Percentiles rank a stretch among this genome's conserved stretches.
phyloP scores from a whole-genome alignment of 2,888 invertebrate species.

The Lamellibrachia columna region DNA sequence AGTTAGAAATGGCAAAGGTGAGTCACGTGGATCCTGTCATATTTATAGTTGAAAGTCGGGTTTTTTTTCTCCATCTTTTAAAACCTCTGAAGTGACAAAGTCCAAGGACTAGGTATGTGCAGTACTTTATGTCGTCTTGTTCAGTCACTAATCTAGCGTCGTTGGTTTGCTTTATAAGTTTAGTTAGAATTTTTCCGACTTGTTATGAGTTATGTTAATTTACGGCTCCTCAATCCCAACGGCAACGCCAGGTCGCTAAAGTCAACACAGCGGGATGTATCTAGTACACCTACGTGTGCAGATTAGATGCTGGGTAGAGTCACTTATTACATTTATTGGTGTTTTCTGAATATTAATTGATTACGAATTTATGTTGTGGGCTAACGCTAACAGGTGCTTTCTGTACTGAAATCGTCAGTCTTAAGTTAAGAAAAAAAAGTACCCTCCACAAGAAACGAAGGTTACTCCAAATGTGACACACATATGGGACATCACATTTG shows the following conservation, averaged over 20 bases:
- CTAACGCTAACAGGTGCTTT: too few relatives aligned
- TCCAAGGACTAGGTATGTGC: not conserved
- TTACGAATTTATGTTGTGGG: too few relatives aligned
- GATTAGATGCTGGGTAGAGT: not conserved
- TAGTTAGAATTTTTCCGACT: too few relatives aligned
- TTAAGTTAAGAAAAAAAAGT: too few relatives aligned
- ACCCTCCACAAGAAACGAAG: too few relatives aligned
- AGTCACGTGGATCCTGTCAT: not conserved
- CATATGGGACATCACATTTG: too few relatives aligned
- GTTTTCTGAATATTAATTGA: too few relatives aligned
- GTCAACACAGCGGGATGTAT: not conserved
- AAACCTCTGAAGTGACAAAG: not conserved
- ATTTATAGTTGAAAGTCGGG: not conserved
- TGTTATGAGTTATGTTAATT: too few relatives aligned
- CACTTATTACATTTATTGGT: not conserved
- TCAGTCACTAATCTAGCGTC: not conserved
- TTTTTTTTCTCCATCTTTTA: not conserved
- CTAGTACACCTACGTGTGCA: not conserved
- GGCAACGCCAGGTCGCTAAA: not conserved
- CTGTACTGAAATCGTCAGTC: too few relatives aligned
- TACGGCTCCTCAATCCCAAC: not conserved
- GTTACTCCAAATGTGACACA: too few relatives aligned
- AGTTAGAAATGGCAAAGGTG: conserved; percentile 16
- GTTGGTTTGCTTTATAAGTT: too few relatives aligned
- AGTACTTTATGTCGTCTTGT: not conserved